Conservation (phyloP, 92 coral and sea anemone species). For the Desmophyllum pertusum region DNA sequence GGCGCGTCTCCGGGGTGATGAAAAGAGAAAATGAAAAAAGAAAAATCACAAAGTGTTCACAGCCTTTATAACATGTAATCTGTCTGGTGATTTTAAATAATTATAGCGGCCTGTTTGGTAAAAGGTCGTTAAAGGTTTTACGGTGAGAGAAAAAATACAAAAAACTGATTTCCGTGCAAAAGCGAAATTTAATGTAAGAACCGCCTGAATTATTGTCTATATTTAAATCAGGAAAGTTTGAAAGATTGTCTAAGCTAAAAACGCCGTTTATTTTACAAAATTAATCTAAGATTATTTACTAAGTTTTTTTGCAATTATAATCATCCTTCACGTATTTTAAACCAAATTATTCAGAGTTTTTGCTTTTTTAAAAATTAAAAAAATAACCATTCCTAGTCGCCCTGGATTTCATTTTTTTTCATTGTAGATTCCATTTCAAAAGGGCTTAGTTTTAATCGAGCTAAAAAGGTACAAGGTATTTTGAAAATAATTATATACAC, state of each 20-base stretch:
- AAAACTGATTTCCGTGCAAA: not conserved
- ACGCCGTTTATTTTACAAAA: not conserved
- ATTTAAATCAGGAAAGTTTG: not conserved
- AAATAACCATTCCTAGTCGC: not conserved
- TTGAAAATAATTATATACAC: not conserved
- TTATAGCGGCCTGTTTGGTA: too few species aligned
- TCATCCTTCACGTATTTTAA: conserved; percentile 1
- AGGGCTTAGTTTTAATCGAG: not conserved
- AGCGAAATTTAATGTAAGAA: not conserved
- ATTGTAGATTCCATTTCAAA: not conserved
- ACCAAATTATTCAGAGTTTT: not conserved
- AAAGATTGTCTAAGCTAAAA: not conserved
- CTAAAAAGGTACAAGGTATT: not conserved
- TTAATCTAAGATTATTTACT: conserved; percentile 14
- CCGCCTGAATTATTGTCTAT: not conserved
- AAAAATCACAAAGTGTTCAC: too few species aligned
- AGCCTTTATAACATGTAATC: too few species aligned
- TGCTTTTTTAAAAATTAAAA: too few species aligned
- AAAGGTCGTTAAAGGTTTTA: too few species aligned
- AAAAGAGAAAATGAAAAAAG: too few species aligned
- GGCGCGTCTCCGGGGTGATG: too few species aligned
- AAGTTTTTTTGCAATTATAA: conserved; percentile 7
- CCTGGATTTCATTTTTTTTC: not conserved
- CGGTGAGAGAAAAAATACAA: not conserved
- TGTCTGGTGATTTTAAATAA: too few species aligned